Conservation (phyloP, 2,888 invertebrate genomes). For the Synergus umbraculus region DNA sequence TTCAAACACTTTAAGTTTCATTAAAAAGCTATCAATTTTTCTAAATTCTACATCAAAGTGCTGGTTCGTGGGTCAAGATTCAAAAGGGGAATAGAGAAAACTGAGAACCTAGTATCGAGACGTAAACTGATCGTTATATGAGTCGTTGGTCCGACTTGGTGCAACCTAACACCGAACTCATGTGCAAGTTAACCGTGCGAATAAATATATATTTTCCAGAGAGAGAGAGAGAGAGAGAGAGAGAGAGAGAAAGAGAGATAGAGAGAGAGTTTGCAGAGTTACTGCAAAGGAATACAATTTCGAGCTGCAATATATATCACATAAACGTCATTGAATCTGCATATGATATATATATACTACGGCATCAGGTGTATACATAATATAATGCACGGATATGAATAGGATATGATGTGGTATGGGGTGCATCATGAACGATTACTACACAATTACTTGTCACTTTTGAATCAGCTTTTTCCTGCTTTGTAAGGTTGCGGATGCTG, state of each 20-base stretch:
- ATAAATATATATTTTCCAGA: constrained; percentile 39
- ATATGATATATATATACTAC: constrained; percentile 6
- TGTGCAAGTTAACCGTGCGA: constrained; percentile 58
- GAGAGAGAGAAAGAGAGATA: neutral
- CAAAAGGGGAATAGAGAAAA: constrained; percentile 58
- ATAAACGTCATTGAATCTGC: constrained; percentile 20
- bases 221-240: neutral
- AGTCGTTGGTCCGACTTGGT: constrained; percentile 46
- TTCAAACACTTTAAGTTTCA: too few relatives aligned
- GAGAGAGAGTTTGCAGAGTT: neutral
- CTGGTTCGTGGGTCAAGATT: constrained; percentile 4
- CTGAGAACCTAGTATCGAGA: constrained; percentile 59
- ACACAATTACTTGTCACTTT: constrained; percentile 14
- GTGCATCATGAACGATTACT: neutral
- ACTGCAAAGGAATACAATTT: constrained; percentile 24
- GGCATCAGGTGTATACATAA: neutral
- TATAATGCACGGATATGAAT: neutral
- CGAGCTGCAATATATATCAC: constrained; percentile 2
- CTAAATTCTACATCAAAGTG: constrained; percentile 12
- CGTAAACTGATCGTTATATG: constrained; percentile 60
- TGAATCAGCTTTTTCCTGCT: neutral
- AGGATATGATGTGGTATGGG: neutral
- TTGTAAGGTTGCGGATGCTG: constrained; percentile 19
- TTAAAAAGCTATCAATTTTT: neutral
- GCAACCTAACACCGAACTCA: constrained; percentile 59